phyloP scores from a whole-genome alignment of 2,113 vertebrate genomes.

The Vimba vimba region DNA sequence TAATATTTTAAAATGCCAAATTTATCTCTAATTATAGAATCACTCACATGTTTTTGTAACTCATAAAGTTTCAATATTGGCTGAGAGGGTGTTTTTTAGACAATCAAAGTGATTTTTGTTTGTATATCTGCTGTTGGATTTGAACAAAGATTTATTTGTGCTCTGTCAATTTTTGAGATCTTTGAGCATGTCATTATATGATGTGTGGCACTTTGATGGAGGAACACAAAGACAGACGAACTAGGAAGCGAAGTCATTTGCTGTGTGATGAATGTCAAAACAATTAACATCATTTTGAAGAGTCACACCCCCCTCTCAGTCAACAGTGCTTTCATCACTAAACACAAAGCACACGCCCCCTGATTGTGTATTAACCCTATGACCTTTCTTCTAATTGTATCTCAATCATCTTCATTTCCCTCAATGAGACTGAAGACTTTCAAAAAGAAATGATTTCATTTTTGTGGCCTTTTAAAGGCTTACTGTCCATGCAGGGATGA shows the following conservation, averaged over 20 bases:
- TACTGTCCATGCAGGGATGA: slow-evolving; percentile 33
- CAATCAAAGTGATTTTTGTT: not conserved
- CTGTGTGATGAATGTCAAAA: slow-evolving; percentile 32
- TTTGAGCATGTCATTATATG: not conserved
- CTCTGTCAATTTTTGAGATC: not conserved
- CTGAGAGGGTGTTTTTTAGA: slow-evolving; percentile 48
- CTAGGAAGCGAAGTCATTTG: slow-evolving; percentile 6
- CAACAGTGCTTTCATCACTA: slow-evolving; percentile 45
- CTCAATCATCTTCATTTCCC: not conserved
- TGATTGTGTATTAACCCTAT: slow-evolving; percentile 52
- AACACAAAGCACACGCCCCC: slow-evolving; percentile 37
- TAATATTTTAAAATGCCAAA: too few relatives aligned
- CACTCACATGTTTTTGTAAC: not conserved
- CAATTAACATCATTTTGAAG: slow-evolving; percentile 33
- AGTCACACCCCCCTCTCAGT: slow-evolving; percentile 51
- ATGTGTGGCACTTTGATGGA: slow-evolving; percentile 13
- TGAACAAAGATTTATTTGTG: not conserved
- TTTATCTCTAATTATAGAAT: too few relatives aligned
- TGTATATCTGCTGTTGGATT: not conserved
- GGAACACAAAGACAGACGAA: not conserved
- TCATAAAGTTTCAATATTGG: slow-evolving; percentile 41
- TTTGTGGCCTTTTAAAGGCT: slow-evolving; percentile 37
- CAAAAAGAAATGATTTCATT: not conserved
- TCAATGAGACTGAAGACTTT: not conserved
- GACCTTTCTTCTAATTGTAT: slow-evolving; percentile 25